Base-by-base conservation (phyloP, 1,140 invertebrate genomes). In the Lordiphosa collinella region DNA sequence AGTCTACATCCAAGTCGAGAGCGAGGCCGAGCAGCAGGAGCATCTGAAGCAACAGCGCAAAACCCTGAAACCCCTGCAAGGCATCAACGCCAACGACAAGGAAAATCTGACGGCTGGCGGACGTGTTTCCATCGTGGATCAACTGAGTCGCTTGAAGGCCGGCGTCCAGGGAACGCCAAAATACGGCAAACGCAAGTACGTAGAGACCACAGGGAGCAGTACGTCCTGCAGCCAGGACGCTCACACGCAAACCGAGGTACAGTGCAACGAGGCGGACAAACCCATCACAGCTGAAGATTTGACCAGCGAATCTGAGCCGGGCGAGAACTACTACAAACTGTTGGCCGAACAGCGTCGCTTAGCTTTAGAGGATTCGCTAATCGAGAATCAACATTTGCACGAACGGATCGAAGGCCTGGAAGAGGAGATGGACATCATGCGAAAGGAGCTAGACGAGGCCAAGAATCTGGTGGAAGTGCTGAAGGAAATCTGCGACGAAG, bases 251-350 rank as follows among this genome's bases (percentile, higher is more conserved):
- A 88, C 82, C 4, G 70, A 75, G 1, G 51, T 36, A 11, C 51
- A 37, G 14, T 34, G n/a, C 11, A 32, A 40, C 5, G 59, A 70
- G 12, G 65, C 59, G 3, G 69, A 84, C 35, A 73, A 70, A 8
- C 75, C 82, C n/a, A 85, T 88, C 9, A 88, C 84, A 12, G 86
- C 63, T 0, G 82, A 88, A 10, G 92, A 93, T 84, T 76, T 93
- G 32, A 92, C 91, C n/a, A 90, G 90, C 4, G 90, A 91, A 68
- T 87, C 88, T 73, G 89, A 90, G 25, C 91, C 92, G 0, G 92
- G 92, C 66, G 91, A 91, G 64, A 90, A 91, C 57, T 94, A 93
- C 63, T 94, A 92, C 92, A 89, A 92, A 87, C 80, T 90, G 29
- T 59, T 93, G 9, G 92, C 93, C 8, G 93, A 94, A 86, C 91